Conservation (phyloP, 1,140 invertebrate species). For the Drosophila guanche region DNA sequence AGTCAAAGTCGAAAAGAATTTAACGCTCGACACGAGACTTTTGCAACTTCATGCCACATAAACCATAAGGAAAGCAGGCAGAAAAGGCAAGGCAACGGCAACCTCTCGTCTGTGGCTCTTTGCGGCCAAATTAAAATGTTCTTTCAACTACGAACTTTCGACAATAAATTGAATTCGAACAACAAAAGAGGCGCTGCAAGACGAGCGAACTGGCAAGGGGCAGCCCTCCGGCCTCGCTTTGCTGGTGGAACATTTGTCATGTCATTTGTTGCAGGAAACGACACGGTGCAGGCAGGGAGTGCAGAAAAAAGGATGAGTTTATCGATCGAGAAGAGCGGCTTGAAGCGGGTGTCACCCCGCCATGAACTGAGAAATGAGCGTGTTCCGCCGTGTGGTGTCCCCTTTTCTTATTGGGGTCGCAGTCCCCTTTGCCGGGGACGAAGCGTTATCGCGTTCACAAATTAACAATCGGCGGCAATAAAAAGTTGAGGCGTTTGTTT, state of each 20-base stretch:
- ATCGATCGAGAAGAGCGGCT: slow-evolving; percentile 37
- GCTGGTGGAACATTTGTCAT: slow-evolving; percentile 82
- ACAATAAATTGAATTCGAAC: slow-evolving; percentile 82
- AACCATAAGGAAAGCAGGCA: slow-evolving; percentile 73
- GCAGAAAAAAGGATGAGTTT: slow-evolving; percentile 65
- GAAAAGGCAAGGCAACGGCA: slow-evolving; percentile 1
- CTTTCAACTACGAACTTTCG: slow-evolving; percentile 83
- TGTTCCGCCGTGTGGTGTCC: not conserved
- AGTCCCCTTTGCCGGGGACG: slow-evolving; percentile 9
- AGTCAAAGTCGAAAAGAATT: slow-evolving; percentile 52
- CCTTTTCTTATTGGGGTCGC: slow-evolving; percentile 28
- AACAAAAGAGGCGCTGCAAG: slow-evolving; percentile 57
- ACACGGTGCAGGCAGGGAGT: slow-evolving; percentile 47
- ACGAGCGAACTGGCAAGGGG: not conserved
- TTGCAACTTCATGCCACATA: slow-evolving; percentile 71
- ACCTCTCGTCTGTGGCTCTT: slow-evolving; percentile 16
- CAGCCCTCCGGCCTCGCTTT: slow-evolving; percentile 36
- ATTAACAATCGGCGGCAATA: slow-evolving; percentile 83
- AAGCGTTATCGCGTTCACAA: slow-evolving; percentile 82
- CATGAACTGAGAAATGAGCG: not conserved
- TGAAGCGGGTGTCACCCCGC: not conserved
- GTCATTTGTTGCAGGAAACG: slow-evolving; percentile 79
- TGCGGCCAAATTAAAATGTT: slow-evolving; percentile 82
- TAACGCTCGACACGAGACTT: slow-evolving; percentile 65
- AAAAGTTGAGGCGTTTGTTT: slow-evolving; percentile 81